These are phyloP conservation scores for Spheniscus humboldti DNA, from an alignment of 2,797 vertebrate genomes.

Conservation along the genomic window DNA sequence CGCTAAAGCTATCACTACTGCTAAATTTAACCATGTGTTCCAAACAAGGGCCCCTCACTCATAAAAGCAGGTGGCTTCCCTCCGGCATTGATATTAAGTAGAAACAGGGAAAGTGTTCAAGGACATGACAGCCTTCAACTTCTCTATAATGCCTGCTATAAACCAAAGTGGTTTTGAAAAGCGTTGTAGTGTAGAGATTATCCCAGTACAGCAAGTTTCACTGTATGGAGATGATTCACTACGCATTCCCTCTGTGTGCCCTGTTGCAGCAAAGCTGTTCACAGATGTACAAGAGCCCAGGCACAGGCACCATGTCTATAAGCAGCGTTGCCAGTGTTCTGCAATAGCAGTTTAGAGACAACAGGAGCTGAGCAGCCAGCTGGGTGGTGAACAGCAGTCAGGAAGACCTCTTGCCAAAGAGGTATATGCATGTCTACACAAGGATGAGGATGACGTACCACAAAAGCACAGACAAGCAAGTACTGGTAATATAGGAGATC, in stretches of 20 bases:
- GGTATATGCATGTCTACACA: too few species aligned
- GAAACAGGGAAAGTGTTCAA: neutral
- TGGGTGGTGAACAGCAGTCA: neutral
- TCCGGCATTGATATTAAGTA: neutral
- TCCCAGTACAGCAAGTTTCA: neutral
- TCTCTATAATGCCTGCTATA: neutral
- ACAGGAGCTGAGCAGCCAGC: neutral
- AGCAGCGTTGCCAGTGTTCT: neutral
- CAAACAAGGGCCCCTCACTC: neutral
- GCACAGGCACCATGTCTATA: neutral
- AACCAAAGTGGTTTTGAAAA: neutral
- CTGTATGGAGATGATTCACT: neutral
- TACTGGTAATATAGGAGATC: neutral
- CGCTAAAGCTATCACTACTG: neutral
- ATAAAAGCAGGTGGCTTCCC: neutral
- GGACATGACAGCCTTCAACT: neutral
- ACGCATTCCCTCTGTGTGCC: neutral
- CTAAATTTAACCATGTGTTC: neutral
- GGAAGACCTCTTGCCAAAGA: neutral
- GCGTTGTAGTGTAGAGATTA: neutral
- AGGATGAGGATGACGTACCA: neutral
- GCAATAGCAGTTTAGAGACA: neutral
- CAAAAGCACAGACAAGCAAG: neutral
- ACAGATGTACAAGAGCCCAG: neutral
- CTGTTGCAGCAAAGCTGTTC: neutral